Conservation (phyloP, 2,797 vertebrate species). For the Poeciliopsis presidionis region DNA sequence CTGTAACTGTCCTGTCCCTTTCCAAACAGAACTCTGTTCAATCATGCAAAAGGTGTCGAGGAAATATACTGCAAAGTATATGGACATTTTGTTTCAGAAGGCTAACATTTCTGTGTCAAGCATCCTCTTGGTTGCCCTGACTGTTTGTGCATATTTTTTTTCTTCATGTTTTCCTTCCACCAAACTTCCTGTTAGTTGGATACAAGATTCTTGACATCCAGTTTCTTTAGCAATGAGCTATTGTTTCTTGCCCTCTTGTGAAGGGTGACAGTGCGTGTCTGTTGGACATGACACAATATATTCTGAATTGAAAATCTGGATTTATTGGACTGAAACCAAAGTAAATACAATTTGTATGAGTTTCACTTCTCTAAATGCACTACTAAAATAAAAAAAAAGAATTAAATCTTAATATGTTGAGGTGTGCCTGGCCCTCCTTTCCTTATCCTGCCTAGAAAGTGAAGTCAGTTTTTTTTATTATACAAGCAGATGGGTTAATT, state of each 20-base stretch:
- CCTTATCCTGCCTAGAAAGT: constrained; percentile 13
- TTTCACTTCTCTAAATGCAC: background rate
- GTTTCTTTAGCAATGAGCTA: background rate
- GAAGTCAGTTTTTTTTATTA: constrained; percentile 21
- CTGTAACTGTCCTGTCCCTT: no score
- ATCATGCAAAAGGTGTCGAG: background rate
- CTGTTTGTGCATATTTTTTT: background rate
- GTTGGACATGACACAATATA: background rate
- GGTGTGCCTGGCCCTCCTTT: background rate
- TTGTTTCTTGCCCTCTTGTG: background rate
- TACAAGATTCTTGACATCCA: background rate
- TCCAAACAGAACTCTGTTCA: background rate
- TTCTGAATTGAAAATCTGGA: background rate
- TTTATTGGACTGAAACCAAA: background rate
- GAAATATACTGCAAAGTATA: background rate
- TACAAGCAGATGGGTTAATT: constrained; percentile 59
- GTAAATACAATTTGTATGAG: background rate
- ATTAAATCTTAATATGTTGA: background rate
- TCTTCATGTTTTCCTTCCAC: background rate
- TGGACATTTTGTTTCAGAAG: background rate
- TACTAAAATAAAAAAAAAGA: background rate
- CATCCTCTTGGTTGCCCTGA: background rate
- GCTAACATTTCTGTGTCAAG: background rate
- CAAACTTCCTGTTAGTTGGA: background rate
- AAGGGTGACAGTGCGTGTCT: background rate